A percentile compares a stretch with the other conserved stretches of the same genome.
These are phyloP conservation scores for Onthophagus sagittarius DNA, from an alignment of 2,888 invertebrate species.

Conservation along the genomic window DNA sequence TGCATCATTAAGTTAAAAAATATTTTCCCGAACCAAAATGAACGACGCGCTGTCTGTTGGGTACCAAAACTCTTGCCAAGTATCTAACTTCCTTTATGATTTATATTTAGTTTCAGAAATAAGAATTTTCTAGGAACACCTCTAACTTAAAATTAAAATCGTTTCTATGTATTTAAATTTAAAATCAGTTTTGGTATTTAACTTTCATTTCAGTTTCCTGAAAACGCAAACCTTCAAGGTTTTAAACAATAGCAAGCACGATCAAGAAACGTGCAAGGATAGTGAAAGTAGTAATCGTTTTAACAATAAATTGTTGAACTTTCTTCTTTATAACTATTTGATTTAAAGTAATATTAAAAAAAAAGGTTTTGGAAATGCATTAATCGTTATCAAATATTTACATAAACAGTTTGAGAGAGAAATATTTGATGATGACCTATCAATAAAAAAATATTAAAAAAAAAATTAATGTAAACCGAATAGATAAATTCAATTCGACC, in stretches of 20 bases:
- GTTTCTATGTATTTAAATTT: neutral
- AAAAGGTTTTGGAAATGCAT: neutral
- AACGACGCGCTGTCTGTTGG: neutral
- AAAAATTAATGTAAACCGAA: neutral
- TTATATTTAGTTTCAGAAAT: neutral
- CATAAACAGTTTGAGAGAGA: neutral
- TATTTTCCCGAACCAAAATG: neutral
- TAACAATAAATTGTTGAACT: neutral
- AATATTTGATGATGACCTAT: neutral
- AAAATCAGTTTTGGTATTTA: neutral
- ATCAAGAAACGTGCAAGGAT: neutral
- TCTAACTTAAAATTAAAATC: neutral
- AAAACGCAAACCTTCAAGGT: neutral
- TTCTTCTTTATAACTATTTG: neutral
- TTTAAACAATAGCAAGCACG: neutral
- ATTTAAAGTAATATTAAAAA: no score
- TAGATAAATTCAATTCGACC: neutral
- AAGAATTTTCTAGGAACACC: neutral
- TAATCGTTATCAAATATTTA: neutral
- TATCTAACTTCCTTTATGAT: neutral
- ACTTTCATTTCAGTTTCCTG: neutral
- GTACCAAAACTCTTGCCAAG: neutral
- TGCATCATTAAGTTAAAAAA: neutral
- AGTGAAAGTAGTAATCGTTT: neutral
- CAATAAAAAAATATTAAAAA: neutral